phyloP scores from a whole-genome alignment of 1,140 invertebrate genomes.

The Microplitis mediator region DNA sequence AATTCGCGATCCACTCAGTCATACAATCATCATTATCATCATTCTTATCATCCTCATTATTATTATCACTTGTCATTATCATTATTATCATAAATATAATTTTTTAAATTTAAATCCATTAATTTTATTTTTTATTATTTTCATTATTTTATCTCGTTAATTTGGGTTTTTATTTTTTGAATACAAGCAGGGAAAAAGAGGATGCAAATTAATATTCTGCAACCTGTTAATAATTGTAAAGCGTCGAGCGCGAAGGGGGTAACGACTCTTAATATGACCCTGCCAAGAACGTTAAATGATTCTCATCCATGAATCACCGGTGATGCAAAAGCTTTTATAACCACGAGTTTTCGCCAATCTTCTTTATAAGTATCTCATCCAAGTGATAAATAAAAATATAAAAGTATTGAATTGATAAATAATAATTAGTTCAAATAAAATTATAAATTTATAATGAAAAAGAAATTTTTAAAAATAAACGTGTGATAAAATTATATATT shows the following conservation, averaged over 20 bases:
- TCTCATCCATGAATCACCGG: conserved; percentile 31
- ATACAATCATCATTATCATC: too few relatives aligned
- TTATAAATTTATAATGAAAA: too few relatives aligned
- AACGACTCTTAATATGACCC: conserved; percentile 31
- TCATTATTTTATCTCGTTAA: not conserved
- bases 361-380: not conserved
- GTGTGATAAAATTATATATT: too few relatives aligned
- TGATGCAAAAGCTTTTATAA: conserved; percentile 11
- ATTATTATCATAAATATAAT: not conserved
- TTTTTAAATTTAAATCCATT: too few relatives aligned
- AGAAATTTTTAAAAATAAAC: too few relatives aligned
- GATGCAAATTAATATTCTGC: conserved; percentile 3
- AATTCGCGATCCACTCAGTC: too few relatives aligned
- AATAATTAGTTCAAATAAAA: too few relatives aligned
- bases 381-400: not conserved
- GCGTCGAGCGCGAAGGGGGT: conserved; percentile 17
- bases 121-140: too few relatives aligned
- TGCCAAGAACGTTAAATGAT: conserved; percentile 33
- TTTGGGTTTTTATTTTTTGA: not conserved
- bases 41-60: too few relatives aligned
- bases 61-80: not conserved
- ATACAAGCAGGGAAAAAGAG: not conserved
- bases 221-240: conserved; percentile 23
- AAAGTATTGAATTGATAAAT: too few relatives aligned
- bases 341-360: conserved; percentile 23